Percentiles rank a stretch among this genome's conserved stretches.
Evolutionary conservation across 2,113 vertebrate genomes (phyloP).

Genomic region (Tragulus kanchil): DNA sequence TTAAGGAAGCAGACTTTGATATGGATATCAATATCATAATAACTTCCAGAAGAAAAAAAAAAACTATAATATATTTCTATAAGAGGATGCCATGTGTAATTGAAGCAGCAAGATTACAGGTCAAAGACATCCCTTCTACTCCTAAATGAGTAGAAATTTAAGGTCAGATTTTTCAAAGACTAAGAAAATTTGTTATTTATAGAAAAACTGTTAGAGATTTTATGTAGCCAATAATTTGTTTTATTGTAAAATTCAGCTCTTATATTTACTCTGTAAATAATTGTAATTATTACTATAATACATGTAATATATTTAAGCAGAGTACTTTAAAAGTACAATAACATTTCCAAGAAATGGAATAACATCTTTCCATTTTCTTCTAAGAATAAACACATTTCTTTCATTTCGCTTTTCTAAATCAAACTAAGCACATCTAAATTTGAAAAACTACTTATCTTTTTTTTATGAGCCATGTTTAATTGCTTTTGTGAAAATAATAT

Average conservation of each 20-base stretch:
- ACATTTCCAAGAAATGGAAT: neutral
- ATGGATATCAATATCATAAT: constrained; percentile 31
- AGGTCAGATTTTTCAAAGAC: neutral
- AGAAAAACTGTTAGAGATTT: neutral
- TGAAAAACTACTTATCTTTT: neutral
- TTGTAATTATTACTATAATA: neutral
- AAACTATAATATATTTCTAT: neutral
- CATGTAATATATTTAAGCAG: neutral
- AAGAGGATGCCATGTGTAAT: neutral
- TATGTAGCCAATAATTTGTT: neutral
- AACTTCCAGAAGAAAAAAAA: constrained; percentile 38
- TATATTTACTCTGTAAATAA: neutral
- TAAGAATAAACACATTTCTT: neutral
- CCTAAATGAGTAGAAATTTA: neutral
- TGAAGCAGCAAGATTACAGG: neutral
- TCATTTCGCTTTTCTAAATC: neutral
- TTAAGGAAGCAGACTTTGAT: constrained; percentile 49
- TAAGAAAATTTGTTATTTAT: neutral
- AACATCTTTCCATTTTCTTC: neutral
- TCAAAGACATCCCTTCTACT: neutral
- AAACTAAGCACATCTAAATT: neutral
- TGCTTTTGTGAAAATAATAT: neutral
- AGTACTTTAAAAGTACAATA: neutral
- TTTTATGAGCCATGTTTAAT: neutral
- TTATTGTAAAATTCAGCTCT: neutral